Conservation (phyloP, 1,140 invertebrate genomes). For the Geopemphigus sp. region DNA sequence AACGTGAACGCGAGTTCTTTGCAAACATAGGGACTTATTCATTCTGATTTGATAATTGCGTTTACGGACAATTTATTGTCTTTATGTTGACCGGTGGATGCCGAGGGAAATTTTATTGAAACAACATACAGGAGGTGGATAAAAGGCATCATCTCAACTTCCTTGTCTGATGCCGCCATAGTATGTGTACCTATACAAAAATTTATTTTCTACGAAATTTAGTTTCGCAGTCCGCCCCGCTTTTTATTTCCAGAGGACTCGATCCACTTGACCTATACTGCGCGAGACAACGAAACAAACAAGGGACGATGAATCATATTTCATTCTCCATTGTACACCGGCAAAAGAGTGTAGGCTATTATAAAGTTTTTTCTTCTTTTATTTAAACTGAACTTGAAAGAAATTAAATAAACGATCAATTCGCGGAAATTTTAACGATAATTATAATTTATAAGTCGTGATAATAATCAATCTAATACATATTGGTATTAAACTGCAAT, state of each 20-base stretch:
- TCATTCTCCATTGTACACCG: not conserved
- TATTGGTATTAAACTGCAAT: too few relatives aligned
- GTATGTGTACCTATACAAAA: too few relatives aligned
- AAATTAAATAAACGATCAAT: not conserved
- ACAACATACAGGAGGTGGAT: not conserved
- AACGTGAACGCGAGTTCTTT: too few relatives aligned
- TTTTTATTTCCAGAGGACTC: conserved; percentile 3
- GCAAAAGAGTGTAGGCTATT: not conserved
- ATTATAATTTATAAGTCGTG: too few relatives aligned
- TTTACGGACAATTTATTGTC: too few relatives aligned
- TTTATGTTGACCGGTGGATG: too few relatives aligned
- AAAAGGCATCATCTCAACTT: not conserved
- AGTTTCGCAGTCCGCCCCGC: conserved; percentile 9
- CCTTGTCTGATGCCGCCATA: too few relatives aligned
- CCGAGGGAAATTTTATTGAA: not conserved
- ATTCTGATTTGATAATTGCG: not conserved
- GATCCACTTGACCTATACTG: conserved; percentile 26
- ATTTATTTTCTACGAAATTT: conserved; percentile 21
- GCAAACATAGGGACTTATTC: not conserved
- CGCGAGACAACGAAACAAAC: conserved; percentile 13
- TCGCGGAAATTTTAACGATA: too few relatives aligned
- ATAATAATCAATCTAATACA: too few relatives aligned
- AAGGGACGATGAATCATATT: not conserved
- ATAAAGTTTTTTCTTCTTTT: not conserved
- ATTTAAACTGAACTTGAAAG: not conserved